A percentile compares a stretch with the other conserved stretches of the same genome.
Conservation (phyloP, 2,113 vertebrate genomes). For the Peromyscus leucopus region DNA sequence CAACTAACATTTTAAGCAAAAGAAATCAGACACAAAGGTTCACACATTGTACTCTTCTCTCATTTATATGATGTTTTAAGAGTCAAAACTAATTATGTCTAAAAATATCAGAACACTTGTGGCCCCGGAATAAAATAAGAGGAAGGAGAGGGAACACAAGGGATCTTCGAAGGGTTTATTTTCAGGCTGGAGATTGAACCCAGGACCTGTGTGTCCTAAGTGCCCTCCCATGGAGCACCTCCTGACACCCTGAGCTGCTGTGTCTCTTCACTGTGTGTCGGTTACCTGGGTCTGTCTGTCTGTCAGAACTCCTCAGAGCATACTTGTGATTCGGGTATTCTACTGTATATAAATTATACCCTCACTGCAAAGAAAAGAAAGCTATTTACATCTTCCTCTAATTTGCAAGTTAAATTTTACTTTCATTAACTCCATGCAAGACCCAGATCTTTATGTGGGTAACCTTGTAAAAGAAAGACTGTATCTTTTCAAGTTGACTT, state of each 20-base stretch:
- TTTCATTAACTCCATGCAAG: slow-evolving; percentile 62
- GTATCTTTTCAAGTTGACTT: slow-evolving; percentile 45
- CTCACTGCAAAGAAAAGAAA: slow-evolving; percentile 45
- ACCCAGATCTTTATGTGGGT: slow-evolving; percentile 33
- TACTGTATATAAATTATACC: slow-evolving; percentile 43
- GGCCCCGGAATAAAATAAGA: neutral
- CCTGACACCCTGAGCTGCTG: neutral
- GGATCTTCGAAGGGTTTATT: neutral
- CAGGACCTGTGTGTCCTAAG: neutral
- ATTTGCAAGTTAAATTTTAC: slow-evolving; percentile 68
- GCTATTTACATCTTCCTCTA: slow-evolving; percentile 45
- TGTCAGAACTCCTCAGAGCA: slow-evolving; percentile 39
- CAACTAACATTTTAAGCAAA: slow-evolving; percentile 32
- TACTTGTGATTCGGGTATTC: slow-evolving; percentile 1
- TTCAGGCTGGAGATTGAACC: neutral
- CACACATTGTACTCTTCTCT: neutral
- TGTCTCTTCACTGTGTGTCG: neutral
- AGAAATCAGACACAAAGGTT: neutral
- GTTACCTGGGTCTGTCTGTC: neutral
- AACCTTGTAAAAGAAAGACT: slow-evolving; percentile 51
- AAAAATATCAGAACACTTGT: slow-evolving; percentile 26
- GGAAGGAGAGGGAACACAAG: neutral
- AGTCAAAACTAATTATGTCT: slow-evolving; percentile 48
- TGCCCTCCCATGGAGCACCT: no score
- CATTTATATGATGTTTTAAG: slow-evolving; percentile 24